phyloP scores from a whole-genome alignment of 64 coral and sea anemone species.

The Montipora sp. region DNA sequence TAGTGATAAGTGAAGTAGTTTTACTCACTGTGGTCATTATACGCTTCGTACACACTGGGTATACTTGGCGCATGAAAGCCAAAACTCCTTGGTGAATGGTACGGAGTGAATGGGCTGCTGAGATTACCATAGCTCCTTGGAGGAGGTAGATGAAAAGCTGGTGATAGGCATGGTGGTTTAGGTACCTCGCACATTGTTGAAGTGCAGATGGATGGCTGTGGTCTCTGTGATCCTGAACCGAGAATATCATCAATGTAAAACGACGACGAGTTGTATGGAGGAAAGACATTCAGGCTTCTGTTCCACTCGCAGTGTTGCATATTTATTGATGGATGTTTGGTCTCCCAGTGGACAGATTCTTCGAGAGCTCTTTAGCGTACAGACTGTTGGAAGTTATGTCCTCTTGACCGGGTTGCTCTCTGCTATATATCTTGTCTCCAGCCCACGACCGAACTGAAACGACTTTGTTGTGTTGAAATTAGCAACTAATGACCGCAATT shows the following conservation, averaged over 20 bases:
- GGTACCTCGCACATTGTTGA: constrained; percentile 94
- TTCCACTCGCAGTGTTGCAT: constrained; percentile 95
- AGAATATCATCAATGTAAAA: constrained; percentile 98
- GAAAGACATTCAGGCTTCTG: constrained; percentile 65
- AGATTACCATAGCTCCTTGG: constrained; percentile 76
- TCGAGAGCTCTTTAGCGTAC: constrained; percentile 33
- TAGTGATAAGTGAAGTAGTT: not conserved
- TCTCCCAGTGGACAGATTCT: not conserved
- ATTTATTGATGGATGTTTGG: constrained; percentile 1
- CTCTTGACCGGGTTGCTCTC: constrained; percentile 7
- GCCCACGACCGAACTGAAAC: constrained; percentile 79
- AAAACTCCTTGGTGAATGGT: constrained; percentile 73
- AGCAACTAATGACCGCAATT: constrained; percentile 99
- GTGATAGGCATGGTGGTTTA: constrained; percentile 86
- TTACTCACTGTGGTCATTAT: constrained; percentile 96
- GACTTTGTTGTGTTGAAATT: constrained; percentile 98
- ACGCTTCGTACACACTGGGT: constrained; percentile 93
- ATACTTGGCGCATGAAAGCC: constrained; percentile 89
- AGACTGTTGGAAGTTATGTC: constrained; percentile 30
- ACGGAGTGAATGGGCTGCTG: constrained; percentile 83
- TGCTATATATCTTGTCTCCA: constrained; percentile 65
- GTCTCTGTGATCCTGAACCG: constrained; percentile 73
- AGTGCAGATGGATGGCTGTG: constrained; percentile 86
- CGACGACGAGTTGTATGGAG: constrained; percentile 88
- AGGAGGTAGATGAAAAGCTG: constrained; percentile 82